Evolutionary conservation across 1,140 invertebrate species (phyloP), one percentile per base, ranked within the genome.

Genomic region (Drosophila virilis): DNA sequence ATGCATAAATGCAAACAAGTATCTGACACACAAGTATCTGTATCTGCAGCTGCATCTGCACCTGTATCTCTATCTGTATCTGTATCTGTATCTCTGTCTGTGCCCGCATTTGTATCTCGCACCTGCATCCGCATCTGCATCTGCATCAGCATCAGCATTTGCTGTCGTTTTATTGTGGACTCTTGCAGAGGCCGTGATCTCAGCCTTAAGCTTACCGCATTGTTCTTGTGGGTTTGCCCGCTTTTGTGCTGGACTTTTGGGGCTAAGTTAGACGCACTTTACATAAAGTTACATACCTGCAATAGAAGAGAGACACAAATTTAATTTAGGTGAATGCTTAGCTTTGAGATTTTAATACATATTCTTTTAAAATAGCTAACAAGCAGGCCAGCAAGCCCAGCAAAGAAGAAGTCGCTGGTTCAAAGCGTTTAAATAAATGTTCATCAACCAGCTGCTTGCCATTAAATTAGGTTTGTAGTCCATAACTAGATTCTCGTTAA

Each of bases 281-380:
- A 42, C 54, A 51, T 58, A 13, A 42, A 8, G 40, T 64, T 52
- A 77, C 75, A 69, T 77, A 77, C 75, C 75, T 77, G 75, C 6
- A 77, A 77, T 38, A 12, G 61, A 45, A 72, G 12, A 52, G 17
- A 58, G 9, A 43, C 2, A 28, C 8, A 48, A 22, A 43, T 5
- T 28, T 28, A 28, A 28, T 28, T 28, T 3, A 28, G 22, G 22
- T 28, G 5, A 5, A 28, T 28, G 22, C 22, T 28, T 5, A 28
- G 22, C 22, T 28, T 28, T 28, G 5, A 28, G 22, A 28, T 28
- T 28, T 28, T 4, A 28, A 28, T 28, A 1, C 3, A 28, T 28
- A 5, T 17, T 17, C 17, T 17, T 1, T 17, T 17, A 17, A 17
- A 17, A 17, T 17, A 17, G 17, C 22, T 22, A 22, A 3, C 22